phyloP scores from a whole-genome alignment of 2,888 invertebrate species.

The Drymonia ruficornis region DNA sequence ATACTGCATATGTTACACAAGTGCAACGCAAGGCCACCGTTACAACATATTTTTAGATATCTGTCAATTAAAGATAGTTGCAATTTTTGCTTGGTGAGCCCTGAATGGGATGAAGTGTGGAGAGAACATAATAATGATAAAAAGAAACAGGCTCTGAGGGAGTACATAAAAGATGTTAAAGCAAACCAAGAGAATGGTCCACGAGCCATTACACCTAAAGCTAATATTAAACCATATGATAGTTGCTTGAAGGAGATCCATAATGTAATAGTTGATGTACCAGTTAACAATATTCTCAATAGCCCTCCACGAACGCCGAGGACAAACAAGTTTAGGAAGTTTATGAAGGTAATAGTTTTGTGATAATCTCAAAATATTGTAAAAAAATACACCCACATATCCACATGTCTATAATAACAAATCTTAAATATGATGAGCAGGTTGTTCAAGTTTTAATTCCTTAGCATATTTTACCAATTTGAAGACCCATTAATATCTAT shows the following conservation, averaged over 20 bases:
- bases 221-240: conserved; percentile 37
- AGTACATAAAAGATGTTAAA: conserved; percentile 57
- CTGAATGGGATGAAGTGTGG: conserved; percentile 67
- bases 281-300: conserved; percentile 33
- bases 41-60: conserved; percentile 66
- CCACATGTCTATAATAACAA: too few relatives aligned
- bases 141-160: conserved; percentile 55
- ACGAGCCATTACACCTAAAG: conserved; percentile 39
- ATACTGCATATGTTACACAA: conserved; percentile 66
- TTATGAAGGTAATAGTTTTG: conserved; percentile 74
- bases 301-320: conserved; percentile 73
- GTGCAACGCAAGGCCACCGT: conserved; percentile 56
- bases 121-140: conserved; percentile 54
- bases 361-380: too few relatives aligned
- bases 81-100: conserved; percentile 70
- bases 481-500: too few relatives aligned
- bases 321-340: conserved; percentile 69
- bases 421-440: too few relatives aligned
- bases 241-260: conserved; percentile 65
- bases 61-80: conserved; percentile 69
- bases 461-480: too few relatives aligned
- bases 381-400: too few relatives aligned
- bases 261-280: conserved; percentile 53
- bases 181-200: conserved; percentile 68
- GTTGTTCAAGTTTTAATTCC: too few relatives aligned